Evolutionary conservation across 2,113 vertebrate species (phyloP), one percentile per base, ranked within the genome.

Genomic region (Lynx canadensis): DNA sequence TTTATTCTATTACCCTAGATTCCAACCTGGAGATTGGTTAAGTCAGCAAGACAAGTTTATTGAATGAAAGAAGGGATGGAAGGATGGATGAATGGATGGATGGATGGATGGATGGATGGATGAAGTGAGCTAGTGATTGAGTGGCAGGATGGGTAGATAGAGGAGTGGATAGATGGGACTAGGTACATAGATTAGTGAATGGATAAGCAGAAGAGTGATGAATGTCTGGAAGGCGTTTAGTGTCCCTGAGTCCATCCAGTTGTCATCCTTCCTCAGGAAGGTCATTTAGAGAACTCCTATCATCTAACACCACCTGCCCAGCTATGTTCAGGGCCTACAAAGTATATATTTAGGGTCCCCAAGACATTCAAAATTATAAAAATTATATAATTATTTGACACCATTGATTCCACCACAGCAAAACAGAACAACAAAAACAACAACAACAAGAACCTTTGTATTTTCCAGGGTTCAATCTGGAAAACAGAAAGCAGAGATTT

Each of bases 181-280:
- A 25, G 13, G 9, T 27, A 12, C 5, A 1, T 5, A 45, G 0
- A 8, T 52, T 8, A 3, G 19, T 45, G 48, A 50, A 13, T 29
- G 4, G 2, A 15, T 21, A 41, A 60, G 1, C 25, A 65, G 41
- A 57, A 23, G 27, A 5, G 3, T 6, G 13, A 8, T 52, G 38
- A 41, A 31, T 14, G 31, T 16, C 2, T 5, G 5, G 60, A 73
- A 15, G 15, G 50, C 31, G 12, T 3, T 2, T 1, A 7, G 4
- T 23, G 25, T 76, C 41, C 14, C 31, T 52, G 38, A 41, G 21
- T 36, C 18, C 21, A 48, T 5, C 8, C 5, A 5, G 25, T 57
- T 50, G 12, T 15, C 19, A 19, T 4, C 29, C 10, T 57, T 31
- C 36, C 48, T 95, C 45, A 41, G 65, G 68, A 33, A 79, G 13